Percentiles rank a stretch among this genome's conserved stretches.
These are phyloP conservation scores for Mobula hypostoma DNA, from an alignment of 2,113 vertebrate genomes.

Conservation along the genomic window DNA sequence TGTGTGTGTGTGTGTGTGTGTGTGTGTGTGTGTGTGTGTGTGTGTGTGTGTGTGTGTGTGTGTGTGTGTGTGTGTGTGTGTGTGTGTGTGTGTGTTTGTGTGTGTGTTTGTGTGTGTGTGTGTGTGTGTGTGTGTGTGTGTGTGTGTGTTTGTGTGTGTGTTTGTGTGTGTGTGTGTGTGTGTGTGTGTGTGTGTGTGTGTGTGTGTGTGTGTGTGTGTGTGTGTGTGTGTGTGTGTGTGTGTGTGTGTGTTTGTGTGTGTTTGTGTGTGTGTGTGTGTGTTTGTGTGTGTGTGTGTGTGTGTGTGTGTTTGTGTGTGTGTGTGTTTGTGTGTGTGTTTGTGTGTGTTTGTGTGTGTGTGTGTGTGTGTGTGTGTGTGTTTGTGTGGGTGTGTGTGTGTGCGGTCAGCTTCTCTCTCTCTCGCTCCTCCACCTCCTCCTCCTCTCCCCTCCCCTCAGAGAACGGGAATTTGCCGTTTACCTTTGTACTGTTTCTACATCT, in stretches of 20 bases:
- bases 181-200: background rate
- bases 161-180: too few relatives aligned
- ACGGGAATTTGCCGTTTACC: conserved; percentile 57
- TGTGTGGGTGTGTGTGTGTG: too few relatives aligned
- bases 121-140: background rate
- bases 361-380: too few relatives aligned
- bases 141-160: background rate
- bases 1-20: background rate
- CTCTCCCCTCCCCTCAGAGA: conserved; percentile 43
- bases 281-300: background rate
- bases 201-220: background rate
- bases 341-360: background rate
- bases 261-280: background rate
- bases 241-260: background rate
- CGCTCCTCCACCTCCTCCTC: background rate
- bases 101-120: background rate
- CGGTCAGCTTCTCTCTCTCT: background rate
- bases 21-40: too few relatives aligned
- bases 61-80: background rate
- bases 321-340: background rate
- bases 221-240: too few relatives aligned
- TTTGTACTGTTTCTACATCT: conserved; percentile 71
- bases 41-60: background rate
- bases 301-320: too few relatives aligned
- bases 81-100: too few relatives aligned